These are phyloP conservation scores for Onychomys torridus DNA, from an alignment of 2,797 vertebrate species.

Conservation along the genomic window DNA sequence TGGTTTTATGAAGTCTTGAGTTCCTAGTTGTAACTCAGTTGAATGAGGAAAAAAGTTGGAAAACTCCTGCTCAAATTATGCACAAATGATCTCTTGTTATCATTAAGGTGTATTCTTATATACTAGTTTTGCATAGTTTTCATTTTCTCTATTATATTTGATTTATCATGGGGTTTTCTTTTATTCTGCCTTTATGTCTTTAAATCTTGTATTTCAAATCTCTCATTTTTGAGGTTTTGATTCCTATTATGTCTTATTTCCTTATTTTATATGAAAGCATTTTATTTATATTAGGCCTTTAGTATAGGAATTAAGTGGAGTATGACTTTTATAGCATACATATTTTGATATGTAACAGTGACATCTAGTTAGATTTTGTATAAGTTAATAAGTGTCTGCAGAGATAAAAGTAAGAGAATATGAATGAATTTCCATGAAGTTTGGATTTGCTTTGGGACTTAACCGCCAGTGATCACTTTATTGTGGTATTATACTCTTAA, in stretches of 20 bases:
- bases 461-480: background rate
- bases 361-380: background rate
- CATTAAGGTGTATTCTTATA: background rate
- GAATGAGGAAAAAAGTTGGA: background rate
- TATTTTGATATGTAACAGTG: background rate
- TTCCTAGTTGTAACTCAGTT: background rate
- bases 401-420: background rate
- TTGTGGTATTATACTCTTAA: background rate
- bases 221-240: background rate
- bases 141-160: background rate
- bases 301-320: background rate
- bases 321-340: slow-evolving; percentile 7
- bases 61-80: background rate
- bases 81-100: background rate
- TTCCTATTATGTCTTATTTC: slow-evolving; percentile 17
- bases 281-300: background rate
- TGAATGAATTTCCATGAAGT: background rate
- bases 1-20: background rate
- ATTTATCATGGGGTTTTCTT: background rate
- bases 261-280: background rate
- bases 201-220: background rate
- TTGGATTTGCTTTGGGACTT: background rate
- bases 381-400: background rate
- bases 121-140: background rate
- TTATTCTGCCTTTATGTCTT: background rate